Conservation (phyloP, 37 sponge, comb jelly and placozoan genomes). For the Tethya wilhelma region DNA sequence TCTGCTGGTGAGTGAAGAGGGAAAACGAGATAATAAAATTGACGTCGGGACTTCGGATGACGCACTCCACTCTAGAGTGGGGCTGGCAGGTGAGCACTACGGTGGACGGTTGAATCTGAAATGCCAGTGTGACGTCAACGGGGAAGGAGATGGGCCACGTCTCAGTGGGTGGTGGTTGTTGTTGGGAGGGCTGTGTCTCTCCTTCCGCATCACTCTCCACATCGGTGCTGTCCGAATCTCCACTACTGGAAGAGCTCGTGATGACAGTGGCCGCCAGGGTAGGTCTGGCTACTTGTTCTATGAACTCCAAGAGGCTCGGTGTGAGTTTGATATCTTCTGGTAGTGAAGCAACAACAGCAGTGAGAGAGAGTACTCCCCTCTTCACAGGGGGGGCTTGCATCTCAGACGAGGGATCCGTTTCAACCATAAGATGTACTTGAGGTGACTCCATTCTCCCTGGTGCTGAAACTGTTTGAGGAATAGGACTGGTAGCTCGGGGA, state of each 20-base stretch:
- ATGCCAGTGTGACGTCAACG: slow-evolving; percentile 75
- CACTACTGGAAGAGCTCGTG: slow-evolving; percentile 9
- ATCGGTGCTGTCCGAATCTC: background rate
- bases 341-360: slow-evolving; percentile 61
- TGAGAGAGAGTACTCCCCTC: slow-evolving; percentile 61
- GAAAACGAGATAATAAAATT: slow-evolving; percentile 75
- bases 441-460: background rate
- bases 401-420: background rate
- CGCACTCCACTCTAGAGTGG: slow-evolving; percentile 79
- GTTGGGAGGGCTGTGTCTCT: too few relatives aligned
- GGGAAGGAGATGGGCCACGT: slow-evolving; percentile 78
- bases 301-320: slow-evolving; percentile 81
- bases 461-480: background rate
- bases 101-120: slow-evolving; percentile 81
- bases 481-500: background rate
- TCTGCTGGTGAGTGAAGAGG: slow-evolving; percentile 46
- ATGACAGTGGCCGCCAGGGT: slow-evolving; percentile 54
- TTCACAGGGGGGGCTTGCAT: slow-evolving; percentile 19
- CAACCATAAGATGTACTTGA: background rate
- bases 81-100: slow-evolving; percentile 88
- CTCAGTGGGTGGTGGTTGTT: background rate
- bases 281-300: slow-evolving; percentile 85
- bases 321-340: slow-evolving; percentile 68
- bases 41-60: slow-evolving; percentile 80
- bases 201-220: slow-evolving; percentile 24